Evolutionary conservation across 2,113 vertebrate species (phyloP).

Genomic region (Cinclus cinclus): DNA sequence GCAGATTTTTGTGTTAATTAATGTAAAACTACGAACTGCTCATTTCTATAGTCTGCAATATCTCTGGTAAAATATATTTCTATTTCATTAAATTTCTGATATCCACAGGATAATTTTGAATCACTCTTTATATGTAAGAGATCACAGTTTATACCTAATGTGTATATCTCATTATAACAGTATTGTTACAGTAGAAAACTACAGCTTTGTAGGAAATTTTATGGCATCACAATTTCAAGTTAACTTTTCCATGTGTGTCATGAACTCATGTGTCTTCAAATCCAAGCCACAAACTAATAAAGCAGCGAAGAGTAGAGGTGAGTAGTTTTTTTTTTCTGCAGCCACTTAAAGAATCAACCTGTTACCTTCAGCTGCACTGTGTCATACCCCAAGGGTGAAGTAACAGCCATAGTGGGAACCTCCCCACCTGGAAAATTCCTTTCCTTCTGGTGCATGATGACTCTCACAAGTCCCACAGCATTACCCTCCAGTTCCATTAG

Average conservation of each 20-base stretch:
- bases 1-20: not conserved
- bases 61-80: not conserved
- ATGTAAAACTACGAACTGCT: not conserved
- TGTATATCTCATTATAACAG: not conserved
- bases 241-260: not conserved
- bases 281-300: not conserved
- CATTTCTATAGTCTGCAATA: not conserved
- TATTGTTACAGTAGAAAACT: not conserved
- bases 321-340: not conserved
- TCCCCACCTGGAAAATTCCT: not conserved
- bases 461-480: not conserved
- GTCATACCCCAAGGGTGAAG: fast-evolving
- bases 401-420: not conserved
- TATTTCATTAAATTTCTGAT: not conserved
- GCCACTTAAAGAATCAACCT: not conserved
- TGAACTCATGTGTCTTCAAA: not conserved
- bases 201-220: not conserved
- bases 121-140: not conserved
- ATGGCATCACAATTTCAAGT: not conserved
- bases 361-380: not conserved
- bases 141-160: not conserved
- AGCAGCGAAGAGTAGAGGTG: not conserved
- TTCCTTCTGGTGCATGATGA: fast-evolving
- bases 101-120: not conserved
- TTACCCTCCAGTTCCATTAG: not conserved